These are phyloP conservation scores for Thaumatotibia leucotreta DNA, from an alignment of 1,140 invertebrate species.

Conservation along the genomic window DNA sequence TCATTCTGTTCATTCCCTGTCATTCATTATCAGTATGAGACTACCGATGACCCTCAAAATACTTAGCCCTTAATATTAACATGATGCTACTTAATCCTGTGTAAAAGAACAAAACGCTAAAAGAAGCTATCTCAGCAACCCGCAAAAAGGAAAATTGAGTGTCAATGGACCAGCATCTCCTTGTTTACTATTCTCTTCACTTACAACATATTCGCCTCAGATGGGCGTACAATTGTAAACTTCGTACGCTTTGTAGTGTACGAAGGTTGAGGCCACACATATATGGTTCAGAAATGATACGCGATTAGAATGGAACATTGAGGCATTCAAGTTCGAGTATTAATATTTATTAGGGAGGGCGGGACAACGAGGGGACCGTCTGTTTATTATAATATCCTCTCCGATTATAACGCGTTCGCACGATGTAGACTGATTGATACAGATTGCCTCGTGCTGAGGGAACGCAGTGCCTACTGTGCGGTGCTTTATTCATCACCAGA, in stretches of 20 bases:
- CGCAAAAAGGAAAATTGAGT: constrained; percentile 68
- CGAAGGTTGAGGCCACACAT: background rate
- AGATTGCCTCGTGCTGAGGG: constrained; percentile 4
- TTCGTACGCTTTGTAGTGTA: background rate
- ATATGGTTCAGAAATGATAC: background rate
- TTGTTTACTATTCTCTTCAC: background rate
- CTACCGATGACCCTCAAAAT: too few species aligned
- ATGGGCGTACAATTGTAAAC: background rate
- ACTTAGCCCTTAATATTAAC: too few species aligned
- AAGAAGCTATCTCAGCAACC: constrained; percentile 22
- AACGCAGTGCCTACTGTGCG: background rate
- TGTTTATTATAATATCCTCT: constrained; percentile 75
- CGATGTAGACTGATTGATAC: constrained; percentile 56
- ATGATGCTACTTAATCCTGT: background rate
- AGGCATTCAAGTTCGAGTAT: constrained; percentile 67
- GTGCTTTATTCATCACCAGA: background rate
- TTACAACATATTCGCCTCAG: background rate
- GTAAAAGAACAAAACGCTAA: constrained; percentile 16
- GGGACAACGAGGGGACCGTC: constrained; percentile 49
- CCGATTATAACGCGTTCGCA: constrained; percentile 72
- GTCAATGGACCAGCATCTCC: constrained; percentile 71
- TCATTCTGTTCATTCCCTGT: too few species aligned
- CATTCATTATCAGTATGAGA: too few species aligned
- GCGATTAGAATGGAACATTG: constrained; percentile 39
- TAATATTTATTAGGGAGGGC: constrained; percentile 71